These are phyloP conservation scores for Pseudomyrmex cubaensis DNA, from an alignment of 1,140 invertebrate genomes.

Conservation along the genomic window DNA sequence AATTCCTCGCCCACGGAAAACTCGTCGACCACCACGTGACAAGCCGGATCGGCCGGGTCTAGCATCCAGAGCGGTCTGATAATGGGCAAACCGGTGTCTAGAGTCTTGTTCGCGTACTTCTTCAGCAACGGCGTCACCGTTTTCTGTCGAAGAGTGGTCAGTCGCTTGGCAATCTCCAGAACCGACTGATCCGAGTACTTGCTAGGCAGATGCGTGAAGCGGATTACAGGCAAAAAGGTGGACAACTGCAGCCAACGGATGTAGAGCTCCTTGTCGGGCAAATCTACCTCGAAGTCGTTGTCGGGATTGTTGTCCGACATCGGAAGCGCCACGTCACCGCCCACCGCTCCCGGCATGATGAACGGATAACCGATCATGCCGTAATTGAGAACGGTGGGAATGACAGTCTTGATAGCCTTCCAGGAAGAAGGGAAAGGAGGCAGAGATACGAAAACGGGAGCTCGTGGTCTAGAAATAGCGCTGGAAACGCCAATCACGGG, in stretches of 20 bases:
- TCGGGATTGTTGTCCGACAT: conserved; percentile 85
- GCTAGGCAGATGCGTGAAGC: conserved; percentile 94
- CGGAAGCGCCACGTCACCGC: conserved; percentile 91
- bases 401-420: conserved; percentile 93
- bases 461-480: conserved; percentile 92
- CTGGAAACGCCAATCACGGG: conserved; percentile 93
- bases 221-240: conserved; percentile 96
- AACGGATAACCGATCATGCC: conserved; percentile 96
- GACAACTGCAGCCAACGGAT: conserved; percentile 97
- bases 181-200: conserved; percentile 93
- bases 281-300: conserved; percentile 86
- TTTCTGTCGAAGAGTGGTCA: conserved; percentile 91
- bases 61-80: conserved; percentile 97
- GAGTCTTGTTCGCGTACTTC: conserved; percentile 90
- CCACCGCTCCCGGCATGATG: conserved; percentile 96
- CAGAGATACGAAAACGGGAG: conserved; percentile 94
- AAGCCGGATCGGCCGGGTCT: conserved; percentile 92
- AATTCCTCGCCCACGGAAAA: conserved; percentile 96
- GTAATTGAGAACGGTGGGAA: conserved; percentile 94
- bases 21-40: conserved; percentile 93
- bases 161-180: conserved; percentile 90
- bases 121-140: conserved; percentile 91
- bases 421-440: conserved; percentile 95
- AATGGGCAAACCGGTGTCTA: conserved; percentile 92
- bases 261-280: conserved; percentile 95